phyloP scores from a whole-genome alignment of 2,113 vertebrate genomes.

The Polypterus bichir region DNA sequence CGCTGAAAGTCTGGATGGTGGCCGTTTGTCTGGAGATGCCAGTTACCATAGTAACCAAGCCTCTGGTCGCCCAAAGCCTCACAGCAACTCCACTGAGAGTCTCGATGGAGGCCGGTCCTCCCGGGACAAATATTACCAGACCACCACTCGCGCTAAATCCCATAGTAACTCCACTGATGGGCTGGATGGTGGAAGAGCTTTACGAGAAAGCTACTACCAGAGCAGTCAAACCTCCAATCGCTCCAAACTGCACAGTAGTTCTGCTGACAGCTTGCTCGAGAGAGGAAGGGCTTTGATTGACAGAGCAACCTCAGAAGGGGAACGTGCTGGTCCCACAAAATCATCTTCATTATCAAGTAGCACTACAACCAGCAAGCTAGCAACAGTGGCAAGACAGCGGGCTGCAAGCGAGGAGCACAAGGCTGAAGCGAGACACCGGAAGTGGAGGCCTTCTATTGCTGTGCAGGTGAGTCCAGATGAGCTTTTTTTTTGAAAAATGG shows the following conservation, averaged over 20 bases:
- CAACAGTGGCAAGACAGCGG: conserved; percentile 24
- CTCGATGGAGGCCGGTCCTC: conserved; percentile 53
- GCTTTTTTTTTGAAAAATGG: neutral
- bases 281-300: conserved; percentile 26
- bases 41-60: too few relatives aligned
- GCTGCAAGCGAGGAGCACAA: conserved; percentile 64
- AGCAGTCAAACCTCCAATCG: too few relatives aligned
- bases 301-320: conserved; percentile 37
- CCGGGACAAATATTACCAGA: conserved; percentile 25
- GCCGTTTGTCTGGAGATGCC: too few relatives aligned
- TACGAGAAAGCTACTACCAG: neutral
- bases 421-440: conserved; percentile 66
- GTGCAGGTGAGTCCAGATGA: conserved; percentile 63
- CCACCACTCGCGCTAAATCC: conserved; percentile 32
- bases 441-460: conserved; percentile 90
- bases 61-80: conserved; percentile 31
- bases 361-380: too few relatives aligned
- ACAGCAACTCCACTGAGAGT: conserved; percentile 82
- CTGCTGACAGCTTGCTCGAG: conserved; percentile 55
- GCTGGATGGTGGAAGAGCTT: conserved; percentile 19
- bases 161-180: conserved; percentile 58
- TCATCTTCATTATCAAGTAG: too few relatives aligned
- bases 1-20: too few relatives aligned
- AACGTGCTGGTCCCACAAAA: conserved; percentile 42
- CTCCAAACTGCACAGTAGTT: conserved; percentile 41